Conservation (phyloP, 2,888 invertebrate genomes). For the Drosophila putrida region DNA sequence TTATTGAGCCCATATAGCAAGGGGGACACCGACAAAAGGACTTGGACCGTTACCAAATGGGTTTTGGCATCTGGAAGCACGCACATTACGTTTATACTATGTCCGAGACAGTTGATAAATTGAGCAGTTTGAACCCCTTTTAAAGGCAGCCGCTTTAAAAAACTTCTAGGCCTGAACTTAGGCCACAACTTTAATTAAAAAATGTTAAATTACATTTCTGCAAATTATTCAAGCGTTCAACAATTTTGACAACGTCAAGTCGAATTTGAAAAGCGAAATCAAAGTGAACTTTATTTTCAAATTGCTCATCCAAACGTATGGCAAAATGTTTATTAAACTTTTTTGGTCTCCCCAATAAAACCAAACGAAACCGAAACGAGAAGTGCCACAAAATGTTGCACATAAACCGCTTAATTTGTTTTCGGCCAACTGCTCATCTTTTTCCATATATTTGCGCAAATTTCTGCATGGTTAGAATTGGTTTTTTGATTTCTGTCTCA, state of each 20-base stretch:
- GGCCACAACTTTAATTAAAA: slow-evolving; percentile 63
- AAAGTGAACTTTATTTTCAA: slow-evolving; percentile 9
- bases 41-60: slow-evolving; percentile 2
- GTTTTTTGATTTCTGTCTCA: slow-evolving; percentile 3
- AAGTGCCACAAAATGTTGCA: slow-evolving; percentile 39
- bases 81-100: slow-evolving; percentile 10
- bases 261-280: slow-evolving; percentile 16
- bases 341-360: neutral
- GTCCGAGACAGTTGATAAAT: slow-evolving; percentile 50
- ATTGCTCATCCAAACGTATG: slow-evolving; percentile 14
- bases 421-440: slow-evolving; percentile 3
- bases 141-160: slow-evolving; percentile 32
- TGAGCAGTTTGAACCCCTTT: slow-evolving; percentile 46
- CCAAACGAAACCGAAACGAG: too few species aligned
- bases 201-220: slow-evolving; percentile 55
- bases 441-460: slow-evolving; percentile 13
- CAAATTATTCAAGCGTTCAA: slow-evolving; percentile 53
- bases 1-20: slow-evolving; percentile 60
- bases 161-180: slow-evolving; percentile 23
- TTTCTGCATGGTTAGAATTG: slow-evolving; percentile 14
- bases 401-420: slow-evolving; percentile 54
- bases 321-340: slow-evolving; percentile 24
- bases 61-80: slow-evolving; percentile 1
- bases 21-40: neutral
- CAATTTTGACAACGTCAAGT: slow-evolving; percentile 31